These are phyloP conservation scores for Phenganax marumi DNA, from an alignment of 92 coral and sea anemone species.

Conservation along the genomic window DNA sequence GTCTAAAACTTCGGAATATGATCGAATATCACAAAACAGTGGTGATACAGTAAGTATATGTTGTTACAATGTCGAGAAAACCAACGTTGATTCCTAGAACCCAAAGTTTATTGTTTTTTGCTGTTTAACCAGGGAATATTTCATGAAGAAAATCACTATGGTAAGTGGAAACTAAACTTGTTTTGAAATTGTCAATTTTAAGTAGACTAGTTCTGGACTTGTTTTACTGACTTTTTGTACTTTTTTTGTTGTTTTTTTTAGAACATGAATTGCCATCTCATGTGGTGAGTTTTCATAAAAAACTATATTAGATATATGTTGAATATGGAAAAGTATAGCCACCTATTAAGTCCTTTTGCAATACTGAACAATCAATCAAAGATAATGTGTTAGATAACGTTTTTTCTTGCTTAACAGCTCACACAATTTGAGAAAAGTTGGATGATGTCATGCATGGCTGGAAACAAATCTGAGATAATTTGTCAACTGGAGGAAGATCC, in stretches of 20 bases:
- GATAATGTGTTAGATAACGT: not conserved
- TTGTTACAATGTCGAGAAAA: not conserved
- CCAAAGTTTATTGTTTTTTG: not conserved
- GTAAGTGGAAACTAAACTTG: not conserved
- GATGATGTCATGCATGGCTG: conserved; percentile 80
- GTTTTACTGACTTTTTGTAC: not conserved
- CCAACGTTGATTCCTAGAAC: not conserved
- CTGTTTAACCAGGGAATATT: conserved; percentile 15
- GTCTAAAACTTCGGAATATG: conserved; percentile 24
- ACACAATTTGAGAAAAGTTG: conserved; percentile 89
- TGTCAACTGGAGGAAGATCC: conserved; percentile 91
- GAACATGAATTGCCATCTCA: conserved; percentile 30
- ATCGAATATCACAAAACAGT: conserved; percentile 31
- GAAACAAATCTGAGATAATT: conserved; percentile 90
- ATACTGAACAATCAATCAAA: no score
- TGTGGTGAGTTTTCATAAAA: conserved; percentile 13
- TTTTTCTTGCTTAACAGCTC: conserved; percentile 52
- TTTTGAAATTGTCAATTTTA: not conserved
- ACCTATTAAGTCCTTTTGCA: no score
- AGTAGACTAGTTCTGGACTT: no score
- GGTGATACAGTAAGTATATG: conserved; percentile 38
- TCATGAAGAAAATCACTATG: conserved; percentile 30
- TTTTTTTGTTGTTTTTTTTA: not conserved
- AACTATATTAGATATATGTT: not conserved
- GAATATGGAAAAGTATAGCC: not conserved